Conservation (phyloP, 2,113 vertebrate species). For the Caranx ignobilis region DNA sequence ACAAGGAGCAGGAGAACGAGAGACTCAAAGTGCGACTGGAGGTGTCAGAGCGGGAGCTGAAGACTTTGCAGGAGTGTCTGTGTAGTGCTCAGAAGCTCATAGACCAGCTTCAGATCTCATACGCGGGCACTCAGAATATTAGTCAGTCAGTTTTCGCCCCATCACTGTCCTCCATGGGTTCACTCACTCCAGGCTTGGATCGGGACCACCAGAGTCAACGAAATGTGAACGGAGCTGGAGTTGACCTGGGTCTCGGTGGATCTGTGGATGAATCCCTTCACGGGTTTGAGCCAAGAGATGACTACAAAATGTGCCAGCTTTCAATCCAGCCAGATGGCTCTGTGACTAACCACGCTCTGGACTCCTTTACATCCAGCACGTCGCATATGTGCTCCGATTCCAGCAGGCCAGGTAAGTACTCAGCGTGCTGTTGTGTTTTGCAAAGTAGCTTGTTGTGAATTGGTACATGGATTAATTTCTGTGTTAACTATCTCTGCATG, state of each 20-base stretch:
- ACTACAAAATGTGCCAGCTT: conserved; percentile 86
- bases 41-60: conserved; percentile 84
- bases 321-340: conserved; percentile 87
- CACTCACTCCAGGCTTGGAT: conserved; percentile 68
- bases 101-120: conserved; percentile 85
- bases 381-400: conserved; percentile 80
- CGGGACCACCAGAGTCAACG: conserved; percentile 74
- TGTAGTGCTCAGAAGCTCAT: conserved; percentile 86
- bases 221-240: conserved; percentile 72
- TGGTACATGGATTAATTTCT: neutral
- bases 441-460: neutral
- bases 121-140: conserved; percentile 62
- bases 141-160: conserved; percentile 78
- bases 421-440: neutral
- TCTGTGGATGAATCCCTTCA: conserved; percentile 82
- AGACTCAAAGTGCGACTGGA: conserved; percentile 84
- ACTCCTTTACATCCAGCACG: conserved; percentile 73
- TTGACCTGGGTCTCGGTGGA: conserved; percentile 78
- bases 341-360: conserved; percentile 83
- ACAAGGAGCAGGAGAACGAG: conserved; percentile 85
- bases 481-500: neutral
- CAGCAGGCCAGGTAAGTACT: conserved; percentile 70
- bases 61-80: conserved; percentile 84
- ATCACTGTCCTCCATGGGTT: conserved; percentile 68
- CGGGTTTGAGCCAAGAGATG: conserved; percentile 82